phyloP scores from a whole-genome alignment of 2,888 invertebrate species.

The Glaucopsyche alexis region DNA sequence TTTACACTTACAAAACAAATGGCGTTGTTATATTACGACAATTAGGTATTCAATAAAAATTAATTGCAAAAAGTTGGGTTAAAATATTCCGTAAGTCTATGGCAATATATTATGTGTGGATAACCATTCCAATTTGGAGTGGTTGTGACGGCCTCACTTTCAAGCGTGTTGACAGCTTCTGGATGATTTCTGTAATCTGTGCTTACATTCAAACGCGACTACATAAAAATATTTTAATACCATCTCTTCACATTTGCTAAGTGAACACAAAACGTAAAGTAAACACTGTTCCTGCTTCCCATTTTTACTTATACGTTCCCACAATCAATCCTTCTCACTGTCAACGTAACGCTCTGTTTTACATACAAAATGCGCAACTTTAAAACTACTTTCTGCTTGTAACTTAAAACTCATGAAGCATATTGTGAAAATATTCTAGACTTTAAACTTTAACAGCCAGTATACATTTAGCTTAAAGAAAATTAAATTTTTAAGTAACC shows the following conservation, averaged over 20 bases:
- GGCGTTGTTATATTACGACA: no score
- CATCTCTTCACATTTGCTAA: background rate
- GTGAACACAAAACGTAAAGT: background rate
- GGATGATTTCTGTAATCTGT: no score
- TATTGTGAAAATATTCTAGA: background rate
- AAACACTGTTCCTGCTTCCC: background rate
- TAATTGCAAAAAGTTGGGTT: no score
- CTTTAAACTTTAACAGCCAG: background rate
- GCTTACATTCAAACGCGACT: background rate
- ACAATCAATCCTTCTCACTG: conserved; percentile 16
- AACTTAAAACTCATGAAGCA: conserved; percentile 7
- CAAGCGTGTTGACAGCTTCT: no score
- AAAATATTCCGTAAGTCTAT: no score
- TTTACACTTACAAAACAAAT: no score
- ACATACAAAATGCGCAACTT: conserved; percentile 14
- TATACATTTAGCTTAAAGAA: background rate
- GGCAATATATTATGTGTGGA: no score
- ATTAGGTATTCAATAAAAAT: no score
- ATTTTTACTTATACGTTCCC: background rate
- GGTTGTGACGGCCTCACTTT: no score
- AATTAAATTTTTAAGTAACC: no score
- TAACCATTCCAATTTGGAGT: no score
- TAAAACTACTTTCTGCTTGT: conserved; percentile 16
- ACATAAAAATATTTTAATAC: background rate
- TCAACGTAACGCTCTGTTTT: conserved; percentile 2